Evolutionary conservation across 2,888 invertebrate species (phyloP), one percentile per base, ranked within the genome.

Genomic region (Mythimna pallens): DNA sequence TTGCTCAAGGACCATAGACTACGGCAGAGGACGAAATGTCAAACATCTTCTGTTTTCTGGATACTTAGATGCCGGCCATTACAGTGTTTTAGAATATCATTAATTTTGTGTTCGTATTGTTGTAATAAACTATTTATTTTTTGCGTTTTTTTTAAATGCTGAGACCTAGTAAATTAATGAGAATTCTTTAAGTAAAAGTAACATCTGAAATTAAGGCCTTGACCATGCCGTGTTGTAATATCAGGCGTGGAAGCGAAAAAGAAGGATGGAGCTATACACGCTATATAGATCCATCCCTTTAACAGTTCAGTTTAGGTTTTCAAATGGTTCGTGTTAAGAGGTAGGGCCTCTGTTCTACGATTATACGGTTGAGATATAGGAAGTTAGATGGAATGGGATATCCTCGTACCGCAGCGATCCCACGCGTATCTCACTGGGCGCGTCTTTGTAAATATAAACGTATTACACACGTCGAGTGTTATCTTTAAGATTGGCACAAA

Each of bases 21-120:
- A 95, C 65, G 95, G 95, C 3, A 85, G 89, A 62, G 95, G 95
- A 3, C 74, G 88, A n/a, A 85, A 80, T 14, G 86, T 90, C 5
- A 94, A 91, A 76, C 94, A 95, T 85, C 87, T 95, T 9, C 82
- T 95, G n/a, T 95, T 95, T 82, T 94, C 95, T 0, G 95, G 95
- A 8, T 93, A 87, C 85, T 86, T 91, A 6, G 95, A 95, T 63
- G 94, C 95, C 7, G 95, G 95, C 4, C 95, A 95, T 79, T 95
- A 95, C 75, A 95, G 94, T 87, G 95, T 95, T 78, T 86, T 95
- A 67, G 94, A 95, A 83, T 94, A 92, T 78, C 82, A 77, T 76
- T 92, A 72, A 90, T 68, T 75, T 70, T 57, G 57, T 77, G 54
- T 34, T 61, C 55, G 36, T 61, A 54, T 70, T 72, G 73, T 71